phyloP scores from a whole-genome alignment of 2,888 invertebrate species.

The Spodoptera littoralis region DNA sequence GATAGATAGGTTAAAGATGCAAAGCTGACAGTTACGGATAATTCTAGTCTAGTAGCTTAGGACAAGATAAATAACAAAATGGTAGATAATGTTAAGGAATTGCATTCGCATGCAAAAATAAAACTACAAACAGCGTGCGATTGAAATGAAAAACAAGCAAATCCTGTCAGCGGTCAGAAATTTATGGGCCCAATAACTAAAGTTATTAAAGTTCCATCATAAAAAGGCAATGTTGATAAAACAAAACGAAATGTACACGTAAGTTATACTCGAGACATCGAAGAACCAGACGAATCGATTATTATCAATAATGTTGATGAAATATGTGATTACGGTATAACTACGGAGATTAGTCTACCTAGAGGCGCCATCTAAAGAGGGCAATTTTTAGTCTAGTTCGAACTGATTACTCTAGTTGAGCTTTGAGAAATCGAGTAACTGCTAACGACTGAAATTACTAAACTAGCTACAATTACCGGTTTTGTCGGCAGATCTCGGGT shows the following conservation, averaged over 20 bases:
- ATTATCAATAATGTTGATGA: slow-evolving; percentile 39
- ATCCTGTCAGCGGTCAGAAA: slow-evolving; percentile 9
- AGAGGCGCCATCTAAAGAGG: slow-evolving; percentile 18
- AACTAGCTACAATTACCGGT: slow-evolving; percentile 33
- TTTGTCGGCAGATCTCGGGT: slow-evolving; percentile 36
- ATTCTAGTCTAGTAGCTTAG: slow-evolving; percentile 15
- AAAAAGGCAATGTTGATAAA: slow-evolving; percentile 30
- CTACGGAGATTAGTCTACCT: slow-evolving; percentile 18
- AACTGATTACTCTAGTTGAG: slow-evolving; percentile 34
- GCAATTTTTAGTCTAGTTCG: slow-evolving; percentile 29
- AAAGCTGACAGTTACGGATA: slow-evolving; percentile 14
- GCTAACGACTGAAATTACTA: slow-evolving; percentile 51
- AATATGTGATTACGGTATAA: slow-evolving; percentile 34
- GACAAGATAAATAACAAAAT: slow-evolving; percentile 12
- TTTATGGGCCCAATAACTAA: slow-evolving; percentile 42
- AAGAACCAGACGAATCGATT: slow-evolving; percentile 20
- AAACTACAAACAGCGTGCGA: slow-evolving; percentile 7
- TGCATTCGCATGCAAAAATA: slow-evolving; percentile 9
- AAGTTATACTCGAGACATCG: slow-evolving; percentile 4
- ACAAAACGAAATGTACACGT: slow-evolving; percentile 33
- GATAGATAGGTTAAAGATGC: slow-evolving; percentile 20
- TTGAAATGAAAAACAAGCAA: slow-evolving; percentile 19
- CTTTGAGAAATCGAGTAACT: slow-evolving; percentile 38
- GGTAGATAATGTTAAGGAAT: slow-evolving; percentile 15
- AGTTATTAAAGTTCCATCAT: slow-evolving; percentile 28